phyloP scores from a whole-genome alignment of 2,888 invertebrate species.

The Tetranychus piercei region DNA sequence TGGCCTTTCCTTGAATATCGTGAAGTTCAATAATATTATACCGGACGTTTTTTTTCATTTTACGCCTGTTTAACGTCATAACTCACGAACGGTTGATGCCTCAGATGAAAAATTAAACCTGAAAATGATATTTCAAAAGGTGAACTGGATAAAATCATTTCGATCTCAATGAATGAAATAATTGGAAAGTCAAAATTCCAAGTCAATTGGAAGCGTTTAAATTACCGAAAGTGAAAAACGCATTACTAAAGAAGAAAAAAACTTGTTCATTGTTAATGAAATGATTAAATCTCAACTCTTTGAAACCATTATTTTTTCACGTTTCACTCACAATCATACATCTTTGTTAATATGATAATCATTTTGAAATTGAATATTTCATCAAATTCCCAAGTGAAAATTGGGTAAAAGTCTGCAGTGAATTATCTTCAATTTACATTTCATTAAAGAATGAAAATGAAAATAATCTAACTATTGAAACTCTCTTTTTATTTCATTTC shows the following conservation, averaged over 20 bases:
- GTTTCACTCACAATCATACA: neutral
- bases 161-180: too few species aligned
- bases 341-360: neutral
- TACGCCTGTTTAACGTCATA: too few species aligned
- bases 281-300: neutral
- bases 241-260: neutral
- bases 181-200: neutral
- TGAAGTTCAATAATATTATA: too few species aligned
- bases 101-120: too few species aligned
- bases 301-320: neutral
- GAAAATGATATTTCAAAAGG: too few species aligned
- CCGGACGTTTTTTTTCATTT: too few species aligned
- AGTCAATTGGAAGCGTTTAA: neutral
- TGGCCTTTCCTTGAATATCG: too few species aligned
- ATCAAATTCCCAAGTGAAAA: neutral
- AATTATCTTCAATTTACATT: slow-evolving; percentile 1
- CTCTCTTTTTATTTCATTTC: too few species aligned
- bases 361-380: neutral
- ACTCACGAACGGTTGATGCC: too few species aligned
- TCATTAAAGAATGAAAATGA: neutral
- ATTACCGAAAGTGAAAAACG: neutral
- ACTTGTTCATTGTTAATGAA: neutral
- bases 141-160: too few species aligned
- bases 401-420: neutral
- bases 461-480: too few species aligned